phyloP scores from a whole-genome alignment of 1,140 invertebrate genomes.

The Calosoma granatense region DNA sequence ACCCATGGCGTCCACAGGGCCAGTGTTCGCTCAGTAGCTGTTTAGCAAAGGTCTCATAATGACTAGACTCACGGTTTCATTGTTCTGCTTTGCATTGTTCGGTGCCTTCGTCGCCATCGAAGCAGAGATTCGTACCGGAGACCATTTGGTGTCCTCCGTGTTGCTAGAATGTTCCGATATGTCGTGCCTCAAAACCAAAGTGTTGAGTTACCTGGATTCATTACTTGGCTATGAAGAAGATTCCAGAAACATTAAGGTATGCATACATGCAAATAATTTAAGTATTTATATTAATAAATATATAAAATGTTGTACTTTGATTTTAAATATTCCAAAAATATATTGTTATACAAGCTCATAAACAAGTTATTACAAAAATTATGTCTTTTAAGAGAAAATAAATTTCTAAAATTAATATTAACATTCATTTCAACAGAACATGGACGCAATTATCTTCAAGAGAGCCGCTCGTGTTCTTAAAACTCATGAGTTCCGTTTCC shows the following conservation, averaged over 20 bases:
- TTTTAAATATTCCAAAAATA: too few species aligned
- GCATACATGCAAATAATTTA: too few species aligned
- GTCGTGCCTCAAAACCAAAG: conserved; percentile 60
- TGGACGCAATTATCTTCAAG: conserved; percentile 63
- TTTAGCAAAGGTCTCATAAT: conserved; percentile 2
- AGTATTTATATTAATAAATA: background rate
- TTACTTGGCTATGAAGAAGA: conserved; percentile 53
- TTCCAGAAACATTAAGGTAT: conserved; percentile 32
- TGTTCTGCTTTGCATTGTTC: conserved; percentile 30
- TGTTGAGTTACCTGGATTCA: conserved; percentile 59
- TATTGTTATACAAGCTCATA: too few species aligned
- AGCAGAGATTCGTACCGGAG: conserved; percentile 42
- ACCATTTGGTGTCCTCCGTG: conserved; percentile 58
- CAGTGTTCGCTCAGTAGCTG: conserved; percentile 17
- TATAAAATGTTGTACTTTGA: background rate
- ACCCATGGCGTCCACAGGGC: conserved; percentile 21
- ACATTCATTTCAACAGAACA: conserved; percentile 36
- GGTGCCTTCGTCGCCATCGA: conserved; percentile 37
- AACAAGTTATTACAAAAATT: too few species aligned
- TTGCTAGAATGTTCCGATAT: conserved; percentile 59
- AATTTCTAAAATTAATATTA: background rate
- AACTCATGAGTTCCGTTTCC: conserved; percentile 56
- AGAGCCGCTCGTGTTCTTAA: conserved; percentile 56
- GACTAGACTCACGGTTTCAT: conserved; percentile 19
- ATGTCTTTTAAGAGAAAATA: too few species aligned